Evolutionary conservation across 1,140 invertebrate species (phyloP), one percentile per base, ranked within the genome.

Genomic region (Aphelenchoides besseyi): DNA sequence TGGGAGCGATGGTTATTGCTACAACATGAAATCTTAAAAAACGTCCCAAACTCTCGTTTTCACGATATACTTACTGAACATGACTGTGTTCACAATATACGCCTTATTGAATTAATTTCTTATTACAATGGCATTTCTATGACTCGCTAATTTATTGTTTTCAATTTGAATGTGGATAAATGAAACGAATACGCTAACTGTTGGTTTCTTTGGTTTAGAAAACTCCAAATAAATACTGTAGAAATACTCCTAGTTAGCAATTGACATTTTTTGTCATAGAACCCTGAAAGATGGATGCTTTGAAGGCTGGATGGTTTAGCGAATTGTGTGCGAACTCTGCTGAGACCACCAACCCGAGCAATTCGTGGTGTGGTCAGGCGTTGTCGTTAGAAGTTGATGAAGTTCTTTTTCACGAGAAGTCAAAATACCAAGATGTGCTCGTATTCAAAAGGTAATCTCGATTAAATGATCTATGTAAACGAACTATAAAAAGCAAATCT

Each of bases 361-460:
- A 88, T 91, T 12, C 91, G 90, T 97, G 95, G 94, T 92, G 92
- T 0, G 95, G 94, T 0, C 90, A 95, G 77, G 89, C 90, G 8
- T 90, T 96, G 82, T 96, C 94, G 0, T 86, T 98, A 41, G 88
- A 96, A 88, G 90, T 97, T 0, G 90, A 92, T 68, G 87, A 92
- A 79, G 86, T 97, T 2, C 85, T 97, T 0, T 90, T 92, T 83
- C 83, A 89, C 2, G 91, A 92, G 84, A 90, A 90, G 80, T 95
- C 94, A 0, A 86, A 90, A 64, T 97, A 89, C 85, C 95, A 98
- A 87, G 90, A 97, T 81, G 90, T 98, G 57, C 82, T 92, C 57
- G 90, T 97, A 3, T 87, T 97, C 63, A 89, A 96, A 86, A 95
- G 93, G 90, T 94, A 0, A 35, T n/a, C n/a, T n/a, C n/a, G n/a